phyloP scores from a whole-genome alignment of 1,140 invertebrate genomes.

The Drosophila lacteicornis region DNA sequence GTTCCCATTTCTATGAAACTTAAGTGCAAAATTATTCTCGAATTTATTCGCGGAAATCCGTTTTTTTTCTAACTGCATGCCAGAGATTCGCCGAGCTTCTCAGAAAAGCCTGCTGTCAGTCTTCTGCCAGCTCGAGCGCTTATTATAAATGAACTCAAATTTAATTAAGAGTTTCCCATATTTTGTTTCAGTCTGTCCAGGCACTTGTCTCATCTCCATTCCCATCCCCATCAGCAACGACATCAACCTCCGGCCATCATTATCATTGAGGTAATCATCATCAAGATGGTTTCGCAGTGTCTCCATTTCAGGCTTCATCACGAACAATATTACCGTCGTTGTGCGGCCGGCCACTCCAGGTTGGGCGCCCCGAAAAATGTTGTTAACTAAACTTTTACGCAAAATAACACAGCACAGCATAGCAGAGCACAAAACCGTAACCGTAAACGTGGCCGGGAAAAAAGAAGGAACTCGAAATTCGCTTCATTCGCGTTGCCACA shows the following conservation, averaged over 20 bases:
- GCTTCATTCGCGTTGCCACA: conserved; percentile 56
- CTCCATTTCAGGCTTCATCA: conserved; percentile 67
- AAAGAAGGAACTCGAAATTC: conserved; percentile 42
- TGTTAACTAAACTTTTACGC: conserved; percentile 71
- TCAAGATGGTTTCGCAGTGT: conserved; percentile 37
- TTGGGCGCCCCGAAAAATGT: conserved; percentile 52
- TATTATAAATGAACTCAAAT: conserved; percentile 80
- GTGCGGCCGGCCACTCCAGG: conserved; percentile 52
- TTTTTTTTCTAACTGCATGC: conserved; percentile 1
- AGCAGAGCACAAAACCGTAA: conserved; percentile 27
- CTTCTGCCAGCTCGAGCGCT: conserved; percentile 40
- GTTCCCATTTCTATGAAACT: background rate
- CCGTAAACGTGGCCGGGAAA: conserved; percentile 26
- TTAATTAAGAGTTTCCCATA: conserved; percentile 77
- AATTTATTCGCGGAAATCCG: background rate
- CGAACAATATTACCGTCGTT: conserved; percentile 76
- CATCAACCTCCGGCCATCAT: conserved; percentile 15
- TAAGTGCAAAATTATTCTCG: background rate
- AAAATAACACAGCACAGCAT: conserved; percentile 33
- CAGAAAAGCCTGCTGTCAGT: conserved; percentile 31
- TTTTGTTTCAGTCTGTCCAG: conserved; percentile 62
- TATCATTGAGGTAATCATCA: conserved; percentile 11
- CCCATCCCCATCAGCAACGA: background rate
- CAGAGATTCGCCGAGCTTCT: conserved; percentile 1
- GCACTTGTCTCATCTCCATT: conserved; percentile 41